These are phyloP conservation scores for Champsocephalus esox DNA, from an alignment of 2,797 vertebrate species.

Conservation along the genomic window DNA sequence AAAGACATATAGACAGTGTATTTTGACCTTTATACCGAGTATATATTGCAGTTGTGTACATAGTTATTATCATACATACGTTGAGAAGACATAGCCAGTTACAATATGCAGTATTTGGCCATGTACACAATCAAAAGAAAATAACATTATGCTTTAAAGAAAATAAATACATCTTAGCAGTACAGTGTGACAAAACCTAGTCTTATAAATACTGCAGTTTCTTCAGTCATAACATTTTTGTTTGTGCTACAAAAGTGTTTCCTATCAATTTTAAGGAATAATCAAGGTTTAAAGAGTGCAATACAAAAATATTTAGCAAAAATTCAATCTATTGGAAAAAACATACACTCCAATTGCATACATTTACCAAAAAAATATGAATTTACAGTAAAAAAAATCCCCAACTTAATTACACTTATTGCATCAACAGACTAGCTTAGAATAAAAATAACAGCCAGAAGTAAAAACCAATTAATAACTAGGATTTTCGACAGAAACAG, in stretches of 20 bases:
- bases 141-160: not conserved
- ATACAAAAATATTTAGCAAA: conserved; percentile 48
- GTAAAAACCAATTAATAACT: not conserved
- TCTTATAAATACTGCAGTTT: conserved; percentile 33
- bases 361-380: conserved; percentile 5
- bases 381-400: not conserved
- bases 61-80: conserved; percentile 5
- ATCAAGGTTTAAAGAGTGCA: conserved; percentile 25
- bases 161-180: conserved; percentile 30
- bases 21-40: not conserved
- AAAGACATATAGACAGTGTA: not conserved
- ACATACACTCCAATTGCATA: not conserved
- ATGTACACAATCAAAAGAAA: not conserved
- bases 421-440: not conserved
- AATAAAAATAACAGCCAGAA: not conserved
- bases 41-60: conserved; percentile 24
- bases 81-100: not conserved
- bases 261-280: not conserved
- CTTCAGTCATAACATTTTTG: conserved; percentile 7
- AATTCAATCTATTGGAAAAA: conserved; percentile 3
- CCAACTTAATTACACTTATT: conserved; percentile 19
- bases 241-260: conserved; percentile 13
- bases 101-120: not conserved
- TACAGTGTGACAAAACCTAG: conserved; percentile 33
- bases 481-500: not conserved